Evolutionary conservation across 37 sponge, comb jelly and placozoan genomes (phyloP).

Genomic region (Amphimedon queenslandica): DNA sequence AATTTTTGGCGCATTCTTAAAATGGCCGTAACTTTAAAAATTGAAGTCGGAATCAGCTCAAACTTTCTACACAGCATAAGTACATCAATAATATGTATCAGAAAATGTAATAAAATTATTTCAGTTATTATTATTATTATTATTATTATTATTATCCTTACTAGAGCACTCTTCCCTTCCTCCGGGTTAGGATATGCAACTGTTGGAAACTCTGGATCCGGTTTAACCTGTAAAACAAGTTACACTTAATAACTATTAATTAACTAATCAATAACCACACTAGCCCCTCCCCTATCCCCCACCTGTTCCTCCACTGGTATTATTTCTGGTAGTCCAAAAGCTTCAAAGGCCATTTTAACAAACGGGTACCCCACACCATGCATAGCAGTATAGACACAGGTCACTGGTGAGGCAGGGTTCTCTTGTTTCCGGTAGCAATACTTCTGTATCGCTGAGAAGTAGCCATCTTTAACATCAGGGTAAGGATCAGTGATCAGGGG

Average conservation of each 20-base stretch:
- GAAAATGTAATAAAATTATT: not conserved
- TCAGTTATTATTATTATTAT: not conserved
- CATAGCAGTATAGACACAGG: slow-evolving; percentile 91
- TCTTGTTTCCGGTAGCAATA: slow-evolving; percentile 40
- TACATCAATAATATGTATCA: too few species aligned
- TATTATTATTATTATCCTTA: slow-evolving; percentile 17
- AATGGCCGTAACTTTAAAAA: too few species aligned
- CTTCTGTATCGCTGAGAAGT: slow-evolving; percentile 54
- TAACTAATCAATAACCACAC: too few species aligned
- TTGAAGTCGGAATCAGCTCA: too few species aligned
- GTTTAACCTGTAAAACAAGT: slow-evolving; percentile 50
- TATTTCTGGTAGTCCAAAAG: slow-evolving; percentile 67
- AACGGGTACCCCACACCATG: slow-evolving; percentile 93
- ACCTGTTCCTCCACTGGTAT: slow-evolving; percentile 84
- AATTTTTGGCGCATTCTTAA: too few species aligned
- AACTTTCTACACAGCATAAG: too few species aligned
- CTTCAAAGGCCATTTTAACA: slow-evolving; percentile 62
- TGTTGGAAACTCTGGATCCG: slow-evolving; percentile 98
- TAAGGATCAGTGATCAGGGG: slow-evolving; percentile 70
- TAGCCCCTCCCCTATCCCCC: not conserved
- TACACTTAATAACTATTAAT: not conserved
- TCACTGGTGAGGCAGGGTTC: slow-evolving; percentile 24
- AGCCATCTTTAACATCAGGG: slow-evolving; percentile 44
- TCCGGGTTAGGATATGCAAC: slow-evolving; percentile 98
- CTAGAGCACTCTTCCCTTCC: slow-evolving; percentile 95